Conservation (phyloP, 1,140 invertebrate genomes). For the Pseudomyrmex concolor region DNA sequence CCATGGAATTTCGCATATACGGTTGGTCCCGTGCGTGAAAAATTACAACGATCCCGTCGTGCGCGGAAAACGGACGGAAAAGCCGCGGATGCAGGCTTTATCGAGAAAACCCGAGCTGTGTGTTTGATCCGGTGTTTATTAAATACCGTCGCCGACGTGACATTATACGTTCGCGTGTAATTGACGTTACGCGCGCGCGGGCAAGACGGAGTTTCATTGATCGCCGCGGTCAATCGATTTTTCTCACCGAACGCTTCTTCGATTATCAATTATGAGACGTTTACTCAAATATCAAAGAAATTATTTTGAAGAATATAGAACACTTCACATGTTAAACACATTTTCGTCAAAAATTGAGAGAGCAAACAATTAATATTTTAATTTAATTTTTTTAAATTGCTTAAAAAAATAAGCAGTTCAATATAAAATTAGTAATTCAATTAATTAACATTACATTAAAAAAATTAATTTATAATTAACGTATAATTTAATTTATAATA, state of each 20-base stretch:
- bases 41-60: constrained; percentile 47
- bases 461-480: too few species aligned
- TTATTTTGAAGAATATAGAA: background rate
- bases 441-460: too few species aligned
- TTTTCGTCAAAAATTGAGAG: background rate
- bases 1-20: constrained; percentile 46
- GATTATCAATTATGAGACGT: constrained; percentile 19
- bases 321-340: background rate
- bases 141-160: constrained; percentile 31
- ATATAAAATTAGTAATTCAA: too few species aligned
- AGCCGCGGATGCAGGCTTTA: constrained; percentile 13
- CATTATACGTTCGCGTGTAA: constrained; percentile 27
- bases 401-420: too few species aligned
- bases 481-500: background rate
- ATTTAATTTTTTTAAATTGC: too few species aligned
- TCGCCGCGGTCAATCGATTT: constrained; percentile 10
- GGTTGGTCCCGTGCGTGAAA: constrained; percentile 38
- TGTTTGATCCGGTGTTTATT: constrained; percentile 39
- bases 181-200: constrained; percentile 13
- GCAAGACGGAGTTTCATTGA: constrained; percentile 18
- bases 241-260: background rate
- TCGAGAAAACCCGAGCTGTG: background rate
- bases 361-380: too few species aligned
- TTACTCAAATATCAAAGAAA: background rate
- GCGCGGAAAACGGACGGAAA: constrained; percentile 21